Evolutionary conservation across 1,140 invertebrate genomes (phyloP), one percentile per base, ranked within the genome.

Genomic region (Cotesia vestalis): DNA sequence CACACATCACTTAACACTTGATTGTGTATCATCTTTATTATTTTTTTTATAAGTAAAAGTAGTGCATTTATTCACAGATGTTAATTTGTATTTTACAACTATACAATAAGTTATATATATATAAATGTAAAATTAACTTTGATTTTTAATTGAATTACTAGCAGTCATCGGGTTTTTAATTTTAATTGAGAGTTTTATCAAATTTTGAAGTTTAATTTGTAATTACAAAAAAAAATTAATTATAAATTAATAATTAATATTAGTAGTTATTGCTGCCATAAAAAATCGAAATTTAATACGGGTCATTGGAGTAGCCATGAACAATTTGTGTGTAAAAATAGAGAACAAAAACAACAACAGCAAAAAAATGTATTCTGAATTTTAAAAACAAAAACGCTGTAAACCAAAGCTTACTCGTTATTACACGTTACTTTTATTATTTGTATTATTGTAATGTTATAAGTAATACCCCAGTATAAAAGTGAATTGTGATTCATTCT

Each of bases 401-500:
- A 80, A 82, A 81, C 83, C 83, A 84, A 84, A 84, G 83, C 78
- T 78, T 76, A 73, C 72, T 81, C 78, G 46, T 71, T 59, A 71
- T 80, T 79, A 80, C 67, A 55, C 70, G 78, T 73, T 77, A 73
- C 52, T 62, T 73, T 69, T 55, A 73, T 70, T 36, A 67, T 77
- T 63, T 78, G 62, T 75, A 74, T 76, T 77, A 67, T 46, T 66
- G 69, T 74, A 72, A 69, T 69, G 78, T 76, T 78, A 78, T 78
- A 77, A 80, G 75, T 79, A 78, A 81, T 79, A 72, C 78, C 81
- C 73, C 72, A 80, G 79, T 66, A 46, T 78, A 81, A 81, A 75
- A 81, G 79, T 80, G 78, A 80, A 81, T 76, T 81, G 80, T 83
- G 83, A 83, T 77, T 83, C 83, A 83, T 81, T 85, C 83, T 85